Evolutionary conservation across 2,888 invertebrate genomes (phyloP), one percentile per base, ranked within the genome.

Genomic region (Schizaphis graminum): DNA sequence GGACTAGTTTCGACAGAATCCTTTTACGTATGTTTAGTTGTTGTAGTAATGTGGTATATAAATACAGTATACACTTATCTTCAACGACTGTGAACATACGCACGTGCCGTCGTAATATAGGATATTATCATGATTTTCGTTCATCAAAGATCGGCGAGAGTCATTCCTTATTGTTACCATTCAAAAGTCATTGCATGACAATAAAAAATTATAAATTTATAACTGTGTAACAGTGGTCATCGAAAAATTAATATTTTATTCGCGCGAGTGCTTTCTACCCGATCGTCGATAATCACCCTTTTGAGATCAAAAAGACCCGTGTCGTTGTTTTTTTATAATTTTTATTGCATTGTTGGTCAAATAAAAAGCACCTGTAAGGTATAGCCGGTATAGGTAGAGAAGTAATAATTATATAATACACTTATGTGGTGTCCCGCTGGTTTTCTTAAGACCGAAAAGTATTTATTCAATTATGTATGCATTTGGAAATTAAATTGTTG

Each of bases 1-100:
- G 5, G 16, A 87, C 88, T 92, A 88, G 88, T 92, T 92, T 88
- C 41, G 0, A 49, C 35, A 1, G 35, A 41, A 87, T 92, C 67
- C 92, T 92, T 77, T 88, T 92, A 92, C 41, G 88, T 41, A 21
- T 47, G 47, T 49, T 44, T 67, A n/a, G 67, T 49, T 26, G n/a
- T n/a, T n/a, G 16, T 61, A 90, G 67, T 90, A 49, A 3, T 77
- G 21, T 49, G 24, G 26, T 90, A 24, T 77, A 35, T 88, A n/a
- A n/a, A 24, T 53, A 49, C 10, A 87, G 49, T 49, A 35, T 26
- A 85, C 44, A 47, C 44, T 47, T 26, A 10, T 86, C 1, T 86
- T 16, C 2, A 21, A 77, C 2, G 16, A 77, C 21, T 35, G n/a
- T 67, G 77, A 7, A 7, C 0, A 21, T 16, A 77, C 77, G 21